Evolutionary conservation across 2,888 invertebrate species (phyloP), one percentile per base, ranked within the genome.

Genomic region (Eupeodes luniger): DNA sequence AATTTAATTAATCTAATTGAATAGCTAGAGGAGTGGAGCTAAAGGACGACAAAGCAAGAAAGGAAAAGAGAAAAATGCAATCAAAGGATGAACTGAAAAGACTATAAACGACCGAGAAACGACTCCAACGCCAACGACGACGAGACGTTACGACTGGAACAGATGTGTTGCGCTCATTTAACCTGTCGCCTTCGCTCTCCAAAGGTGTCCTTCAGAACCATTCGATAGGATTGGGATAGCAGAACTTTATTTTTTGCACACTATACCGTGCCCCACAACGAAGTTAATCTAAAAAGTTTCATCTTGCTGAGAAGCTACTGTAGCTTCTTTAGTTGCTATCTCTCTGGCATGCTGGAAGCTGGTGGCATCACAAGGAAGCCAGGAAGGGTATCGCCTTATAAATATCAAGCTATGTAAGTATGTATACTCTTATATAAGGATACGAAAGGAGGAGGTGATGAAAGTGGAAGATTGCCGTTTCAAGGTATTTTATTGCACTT

Each of bases 1-100:
- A 88, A 85, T 88, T 88, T 88, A 88, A 88, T 88, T 88, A 88
- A 88, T 88, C 81, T 88, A 88, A 88, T 88, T 88, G 88, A 88
- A 88, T 78, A 62, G 80, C 84, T 80, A 14, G 36, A 81, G 51
- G 51, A 53, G 47, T 19, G 11, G 72, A 53, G 67, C 27, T 27
- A 27, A 27, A 27, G 27, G 27, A 27, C 27, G n/a, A 64, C 19
- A 57, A 53, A 57, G 27, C 70, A 11, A 62, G 34, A 36, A 57
- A 5, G 9, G 59, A 53, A 70, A 16, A 69, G 49, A 47, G 53
- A 77, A 75, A 78, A 75, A 75, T 85, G 81, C 88, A 88, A 85
- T 85, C 78, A 88, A 81, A 84, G 84, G 66, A 83, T 76, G 59
- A 77, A 70, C 59, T 36, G 49, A 51, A 69, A 64, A 40, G 27